phyloP scores from a whole-genome alignment of 2,113 vertebrate genomes.

The Ancistrus triradiatus region DNA sequence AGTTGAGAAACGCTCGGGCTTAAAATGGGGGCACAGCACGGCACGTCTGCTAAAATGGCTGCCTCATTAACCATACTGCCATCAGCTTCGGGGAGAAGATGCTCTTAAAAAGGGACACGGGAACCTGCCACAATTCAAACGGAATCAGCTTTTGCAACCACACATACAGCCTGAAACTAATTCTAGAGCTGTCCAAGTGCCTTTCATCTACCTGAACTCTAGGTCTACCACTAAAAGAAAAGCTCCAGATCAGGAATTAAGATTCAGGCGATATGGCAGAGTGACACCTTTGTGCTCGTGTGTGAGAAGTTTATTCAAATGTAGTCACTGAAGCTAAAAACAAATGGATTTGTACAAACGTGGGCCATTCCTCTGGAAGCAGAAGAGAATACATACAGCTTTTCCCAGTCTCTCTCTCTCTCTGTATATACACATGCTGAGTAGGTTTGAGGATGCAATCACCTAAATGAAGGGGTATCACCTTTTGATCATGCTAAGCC shows the following conservation, averaged over 20 bases:
- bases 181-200: no score
- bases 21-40: conserved; percentile 21
- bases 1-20: background rate
- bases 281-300: conserved; percentile 5
- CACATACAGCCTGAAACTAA: no score
- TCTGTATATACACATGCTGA: conserved; percentile 4
- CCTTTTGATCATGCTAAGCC: no score
- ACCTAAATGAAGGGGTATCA: background rate
- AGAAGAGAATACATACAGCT: conserved; percentile 35
- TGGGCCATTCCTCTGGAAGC: background rate
- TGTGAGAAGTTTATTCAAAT: conserved; percentile 25
- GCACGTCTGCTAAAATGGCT: conserved; percentile 26
- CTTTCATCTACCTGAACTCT: no score
- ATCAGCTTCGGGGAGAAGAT: background rate
- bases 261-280: background rate
- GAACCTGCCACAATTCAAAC: no score
- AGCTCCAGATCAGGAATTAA: conserved; percentile 14
- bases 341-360: conserved; percentile 27
- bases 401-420: conserved; percentile 38
- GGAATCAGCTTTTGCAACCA: no score
- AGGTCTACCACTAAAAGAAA: background rate
- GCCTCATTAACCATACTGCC: conserved; percentile 12
- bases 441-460: conserved; percentile 2
- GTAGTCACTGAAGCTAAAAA: conserved; percentile 34
- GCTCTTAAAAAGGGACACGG: background rate